phyloP scores from a whole-genome alignment of 2,797 vertebrate genomes.

The Cygnus olor region DNA sequence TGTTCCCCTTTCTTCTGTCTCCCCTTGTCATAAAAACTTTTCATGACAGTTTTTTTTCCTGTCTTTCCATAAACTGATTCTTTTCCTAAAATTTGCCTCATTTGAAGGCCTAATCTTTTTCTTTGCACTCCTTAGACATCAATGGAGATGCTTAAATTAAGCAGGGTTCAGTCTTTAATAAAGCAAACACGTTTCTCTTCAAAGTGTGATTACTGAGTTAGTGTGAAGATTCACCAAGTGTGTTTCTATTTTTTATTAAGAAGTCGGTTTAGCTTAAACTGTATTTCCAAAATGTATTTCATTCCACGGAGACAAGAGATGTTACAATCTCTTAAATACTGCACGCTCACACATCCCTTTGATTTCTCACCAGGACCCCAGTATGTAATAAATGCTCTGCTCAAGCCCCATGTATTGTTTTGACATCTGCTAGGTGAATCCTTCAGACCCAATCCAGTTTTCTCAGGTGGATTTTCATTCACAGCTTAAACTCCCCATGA shows the following conservation, averaged over 20 bases:
- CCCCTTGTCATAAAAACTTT: background rate
- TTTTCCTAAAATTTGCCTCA: background rate
- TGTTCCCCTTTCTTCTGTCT: background rate
- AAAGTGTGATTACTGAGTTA: background rate
- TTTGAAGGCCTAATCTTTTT: background rate
- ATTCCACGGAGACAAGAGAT: background rate
- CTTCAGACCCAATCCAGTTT: background rate
- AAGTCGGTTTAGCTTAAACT: conserved; percentile 31
- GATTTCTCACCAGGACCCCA: conserved; percentile 12
- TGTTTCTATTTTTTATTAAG: background rate
- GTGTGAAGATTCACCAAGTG: background rate
- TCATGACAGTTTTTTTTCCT: background rate
- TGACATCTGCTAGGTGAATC: background rate
- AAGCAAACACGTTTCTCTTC: background rate
- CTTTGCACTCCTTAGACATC: background rate
- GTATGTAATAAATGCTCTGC: background rate
- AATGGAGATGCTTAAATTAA: background rate
- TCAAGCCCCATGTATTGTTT: background rate
- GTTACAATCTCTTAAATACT: conserved; percentile 31
- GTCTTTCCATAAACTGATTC: background rate
- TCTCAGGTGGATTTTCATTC: conserved; percentile 42
- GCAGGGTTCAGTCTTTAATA: background rate
- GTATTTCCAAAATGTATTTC: background rate
- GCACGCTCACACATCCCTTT: background rate
- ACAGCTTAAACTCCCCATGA: background rate